A percentile compares a stretch with the other conserved stretches of the same genome.
Conservation (phyloP, 2,888 invertebrate species). For the Morpho achilles region DNA sequence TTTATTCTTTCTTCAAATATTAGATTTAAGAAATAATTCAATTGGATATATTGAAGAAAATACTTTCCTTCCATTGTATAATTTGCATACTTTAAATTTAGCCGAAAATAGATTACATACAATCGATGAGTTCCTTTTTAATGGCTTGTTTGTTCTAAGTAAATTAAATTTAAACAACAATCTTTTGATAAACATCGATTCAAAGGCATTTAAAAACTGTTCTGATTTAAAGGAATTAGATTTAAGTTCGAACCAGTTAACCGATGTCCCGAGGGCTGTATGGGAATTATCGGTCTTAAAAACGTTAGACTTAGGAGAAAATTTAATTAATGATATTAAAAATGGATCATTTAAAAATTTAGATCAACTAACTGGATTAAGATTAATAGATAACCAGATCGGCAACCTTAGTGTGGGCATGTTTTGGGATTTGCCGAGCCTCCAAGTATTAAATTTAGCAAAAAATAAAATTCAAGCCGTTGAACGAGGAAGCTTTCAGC, state of each 20-base stretch:
- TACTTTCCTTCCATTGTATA: conserved; percentile 92
- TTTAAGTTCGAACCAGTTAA: conserved; percentile 91
- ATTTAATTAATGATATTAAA: conserved; percentile 89
- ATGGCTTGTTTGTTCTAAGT: conserved; percentile 90
- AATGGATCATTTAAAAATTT: conserved; percentile 92
- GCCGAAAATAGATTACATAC: conserved; percentile 92
- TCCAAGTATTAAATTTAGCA: conserved; percentile 92
- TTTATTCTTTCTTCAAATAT: conserved; percentile 90
- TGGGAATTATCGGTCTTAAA: conserved; percentile 90
- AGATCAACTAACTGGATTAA: conserved; percentile 90
- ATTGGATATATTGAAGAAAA: conserved; percentile 92
- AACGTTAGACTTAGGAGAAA: conserved; percentile 94
- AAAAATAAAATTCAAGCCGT: conserved; percentile 92
- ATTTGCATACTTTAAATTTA: conserved; percentile 92
- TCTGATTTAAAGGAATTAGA: conserved; percentile 93
- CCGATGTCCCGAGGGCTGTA: conserved; percentile 88
- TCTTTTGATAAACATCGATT: conserved; percentile 86
- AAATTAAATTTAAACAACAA: conserved; percentile 93
- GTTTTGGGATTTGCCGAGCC: conserved; percentile 90
- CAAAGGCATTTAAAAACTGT: conserved; percentile 91
- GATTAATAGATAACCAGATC: conserved; percentile 93
- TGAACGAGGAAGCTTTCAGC: conserved; percentile 90
- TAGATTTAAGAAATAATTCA: conserved; percentile 92
- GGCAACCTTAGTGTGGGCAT: conserved; percentile 90
- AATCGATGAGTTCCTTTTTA: conserved; percentile 88